Conservation (phyloP, 2,888 invertebrate species). For the Nyleta sp. region DNA sequence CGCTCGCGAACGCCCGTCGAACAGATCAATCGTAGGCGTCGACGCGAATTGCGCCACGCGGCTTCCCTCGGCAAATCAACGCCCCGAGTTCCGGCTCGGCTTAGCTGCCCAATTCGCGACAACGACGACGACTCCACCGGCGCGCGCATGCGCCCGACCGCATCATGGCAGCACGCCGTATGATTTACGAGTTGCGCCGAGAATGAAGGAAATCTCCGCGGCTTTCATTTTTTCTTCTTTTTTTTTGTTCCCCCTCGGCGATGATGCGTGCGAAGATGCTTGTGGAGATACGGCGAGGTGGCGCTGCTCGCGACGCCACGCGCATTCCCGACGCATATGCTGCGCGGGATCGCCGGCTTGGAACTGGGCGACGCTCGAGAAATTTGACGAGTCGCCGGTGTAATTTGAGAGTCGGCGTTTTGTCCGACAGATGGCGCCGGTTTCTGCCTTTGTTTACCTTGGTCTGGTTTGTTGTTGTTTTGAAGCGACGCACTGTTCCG, state of each 20-base stretch:
- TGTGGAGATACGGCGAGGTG: background rate
- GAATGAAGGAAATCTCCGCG: constrained; percentile 52
- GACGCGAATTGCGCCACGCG: constrained; percentile 35
- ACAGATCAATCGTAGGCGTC: constrained; percentile 50
- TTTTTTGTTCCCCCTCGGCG: constrained; percentile 7
- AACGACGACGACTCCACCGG: constrained; percentile 2
- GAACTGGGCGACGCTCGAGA: too few species aligned
- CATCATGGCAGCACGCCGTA: constrained; percentile 47
- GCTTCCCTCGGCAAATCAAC: constrained; percentile 33
- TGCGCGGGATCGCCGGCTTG: background rate
- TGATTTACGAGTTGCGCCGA: constrained; percentile 51
- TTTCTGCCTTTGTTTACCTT: too few species aligned
- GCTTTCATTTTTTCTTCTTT: constrained; percentile 56
- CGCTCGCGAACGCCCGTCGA: constrained; percentile 25
- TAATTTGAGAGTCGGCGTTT: background rate
- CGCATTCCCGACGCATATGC: constrained; percentile 13
- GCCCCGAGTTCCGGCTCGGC: constrained; percentile 43
- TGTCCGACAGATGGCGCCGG: background rate
- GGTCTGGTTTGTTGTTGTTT: too few species aligned
- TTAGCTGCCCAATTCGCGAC: constrained; percentile 44
- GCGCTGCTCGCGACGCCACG: constrained; percentile 31
- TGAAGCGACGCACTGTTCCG: too few species aligned
- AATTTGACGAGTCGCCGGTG: too few species aligned
- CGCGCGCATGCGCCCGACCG: constrained; percentile 42
- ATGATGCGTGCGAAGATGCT: constrained; percentile 38